Evolutionary conservation across 2,797 vertebrate genomes (phyloP).

Genomic region (Etheostoma nigrum): DNA sequence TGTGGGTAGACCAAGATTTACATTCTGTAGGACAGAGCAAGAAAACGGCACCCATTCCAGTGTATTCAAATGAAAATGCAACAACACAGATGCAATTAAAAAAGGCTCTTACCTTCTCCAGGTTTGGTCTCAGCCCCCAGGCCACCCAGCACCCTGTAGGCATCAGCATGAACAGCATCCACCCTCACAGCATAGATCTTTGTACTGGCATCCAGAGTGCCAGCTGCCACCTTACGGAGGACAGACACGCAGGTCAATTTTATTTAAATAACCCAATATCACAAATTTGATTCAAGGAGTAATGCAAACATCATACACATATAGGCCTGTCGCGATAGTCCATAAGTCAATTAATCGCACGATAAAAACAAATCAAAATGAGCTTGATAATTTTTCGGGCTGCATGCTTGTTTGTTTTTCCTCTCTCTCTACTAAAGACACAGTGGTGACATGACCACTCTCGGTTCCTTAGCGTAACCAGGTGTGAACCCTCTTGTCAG

Average conservation of each 20-base stretch:
- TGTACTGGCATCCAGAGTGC: conserved; percentile 94
- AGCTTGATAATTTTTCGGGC: no score
- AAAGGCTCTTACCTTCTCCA: conserved; percentile 71
- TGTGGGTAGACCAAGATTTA: background rate
- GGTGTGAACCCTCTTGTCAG: no score
- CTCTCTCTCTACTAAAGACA: no score
- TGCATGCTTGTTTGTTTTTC: no score
- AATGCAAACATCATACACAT: no score
- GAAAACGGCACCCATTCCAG: background rate
- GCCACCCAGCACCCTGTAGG: conserved; percentile 92
- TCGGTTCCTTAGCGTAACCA: no score
- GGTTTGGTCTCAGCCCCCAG: conserved; percentile 87
- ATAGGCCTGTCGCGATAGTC: no score
- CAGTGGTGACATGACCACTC: no score
- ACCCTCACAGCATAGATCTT: conserved; percentile 97
- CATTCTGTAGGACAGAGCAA: background rate
- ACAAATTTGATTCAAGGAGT: background rate
- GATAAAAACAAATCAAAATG: no score
- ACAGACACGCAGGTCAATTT: conserved; percentile 2
- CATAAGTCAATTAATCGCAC: no score
- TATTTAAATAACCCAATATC: no score
- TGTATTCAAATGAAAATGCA: background rate
- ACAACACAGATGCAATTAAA: background rate
- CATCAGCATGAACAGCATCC: conserved; percentile 92
- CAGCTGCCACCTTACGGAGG: conserved; percentile 90